A percentile compares a stretch with the other conserved stretches of the same genome.
Evolutionary conservation across 2,888 invertebrate genomes (phyloP).

Genomic region (Melieria crassipennis): DNA sequence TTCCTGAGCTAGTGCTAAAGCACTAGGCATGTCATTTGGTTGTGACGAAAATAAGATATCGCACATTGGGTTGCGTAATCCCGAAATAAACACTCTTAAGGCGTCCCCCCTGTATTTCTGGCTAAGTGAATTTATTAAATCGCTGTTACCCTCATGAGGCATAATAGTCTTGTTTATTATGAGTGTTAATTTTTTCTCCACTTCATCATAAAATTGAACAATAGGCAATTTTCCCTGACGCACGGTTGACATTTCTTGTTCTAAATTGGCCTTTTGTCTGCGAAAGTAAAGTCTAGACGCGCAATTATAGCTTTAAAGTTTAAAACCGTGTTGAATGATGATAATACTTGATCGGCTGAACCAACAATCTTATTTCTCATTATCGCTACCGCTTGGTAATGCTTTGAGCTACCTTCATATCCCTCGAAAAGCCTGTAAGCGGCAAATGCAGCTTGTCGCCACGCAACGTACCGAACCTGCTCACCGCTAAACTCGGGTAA

Average conservation of each 20-base stretch:
- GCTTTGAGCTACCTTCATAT: not conserved
- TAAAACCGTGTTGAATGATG: conserved; percentile 15
- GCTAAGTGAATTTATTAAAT: not conserved
- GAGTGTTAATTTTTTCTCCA: conserved; percentile 17
- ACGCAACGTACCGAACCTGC: too few relatives aligned
- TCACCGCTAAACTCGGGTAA: too few relatives aligned
- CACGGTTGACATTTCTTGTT: conserved; percentile 11
- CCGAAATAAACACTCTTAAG: conserved; percentile 19
- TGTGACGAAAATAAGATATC: conserved; percentile 21
- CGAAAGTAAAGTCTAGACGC: conserved; percentile 8
- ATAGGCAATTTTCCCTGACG: conserved; percentile 7
- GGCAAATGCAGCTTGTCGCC: too few relatives aligned
- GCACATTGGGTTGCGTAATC: conserved; percentile 15
- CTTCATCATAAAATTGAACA: conserved; percentile 16
- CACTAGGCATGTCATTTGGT: conserved; percentile 18
- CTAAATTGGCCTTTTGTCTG: conserved; percentile 11
- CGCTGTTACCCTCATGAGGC: not conserved
- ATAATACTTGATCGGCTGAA: conserved; percentile 14
- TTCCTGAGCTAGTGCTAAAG: conserved; percentile 21
- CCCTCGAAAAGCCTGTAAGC: too few relatives aligned
- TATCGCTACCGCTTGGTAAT: conserved; percentile 19
- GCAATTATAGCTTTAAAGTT: conserved; percentile 23
- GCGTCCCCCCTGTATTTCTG: conserved; percentile 19
- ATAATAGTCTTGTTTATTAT: conserved; percentile 21
- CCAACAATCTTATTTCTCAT: conserved; percentile 25